These are phyloP conservation scores for Crossoptilon crossoptilon DNA, from an alignment of 2,797 vertebrate species.

Conservation along the genomic window DNA sequence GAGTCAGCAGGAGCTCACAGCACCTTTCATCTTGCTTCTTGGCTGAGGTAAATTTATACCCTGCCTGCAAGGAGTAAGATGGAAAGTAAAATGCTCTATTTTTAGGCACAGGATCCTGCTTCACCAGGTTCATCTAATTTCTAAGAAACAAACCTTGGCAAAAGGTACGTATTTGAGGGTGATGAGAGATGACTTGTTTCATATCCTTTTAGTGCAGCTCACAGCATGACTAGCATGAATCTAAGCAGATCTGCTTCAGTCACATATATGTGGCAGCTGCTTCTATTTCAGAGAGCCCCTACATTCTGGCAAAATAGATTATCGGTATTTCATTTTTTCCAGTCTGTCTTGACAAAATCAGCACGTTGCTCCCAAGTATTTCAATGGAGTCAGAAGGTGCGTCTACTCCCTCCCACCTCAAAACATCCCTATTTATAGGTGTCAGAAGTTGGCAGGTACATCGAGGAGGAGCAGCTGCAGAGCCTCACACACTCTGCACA, in stretches of 20 bases:
- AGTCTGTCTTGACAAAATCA: slow-evolving; percentile 50
- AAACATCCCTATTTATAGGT: slow-evolving; percentile 60
- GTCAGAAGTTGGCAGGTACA: slow-evolving; percentile 57
- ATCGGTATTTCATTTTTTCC: background rate
- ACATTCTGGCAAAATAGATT: background rate
- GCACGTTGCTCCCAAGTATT: slow-evolving; percentile 18
- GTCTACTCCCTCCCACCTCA: background rate
- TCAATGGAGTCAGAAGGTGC: slow-evolving; percentile 55
- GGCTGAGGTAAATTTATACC: slow-evolving; percentile 23
- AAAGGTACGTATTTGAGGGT: background rate
- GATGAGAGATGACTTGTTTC: slow-evolving; percentile 44
- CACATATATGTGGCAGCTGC: slow-evolving; percentile 9
- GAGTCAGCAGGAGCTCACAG: background rate
- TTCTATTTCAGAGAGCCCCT: slow-evolving; percentile 3
- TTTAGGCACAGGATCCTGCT: slow-evolving; percentile 38
- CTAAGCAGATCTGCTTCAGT: slow-evolving; percentile 29
- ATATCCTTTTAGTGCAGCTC: slow-evolving; percentile 36
- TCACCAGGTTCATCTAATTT: slow-evolving; percentile 53
- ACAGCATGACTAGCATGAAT: slow-evolving; percentile 16
- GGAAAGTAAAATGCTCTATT: slow-evolving; percentile 37
- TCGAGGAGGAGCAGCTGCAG: slow-evolving; percentile 58
- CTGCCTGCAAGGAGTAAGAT: background rate
- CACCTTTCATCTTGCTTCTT: slow-evolving; percentile 30
- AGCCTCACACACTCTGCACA: slow-evolving; percentile 45
- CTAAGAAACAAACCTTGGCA: slow-evolving; percentile 51